phyloP scores from a whole-genome alignment of 2,888 invertebrate species.

The Bruchidius siliquastri region DNA sequence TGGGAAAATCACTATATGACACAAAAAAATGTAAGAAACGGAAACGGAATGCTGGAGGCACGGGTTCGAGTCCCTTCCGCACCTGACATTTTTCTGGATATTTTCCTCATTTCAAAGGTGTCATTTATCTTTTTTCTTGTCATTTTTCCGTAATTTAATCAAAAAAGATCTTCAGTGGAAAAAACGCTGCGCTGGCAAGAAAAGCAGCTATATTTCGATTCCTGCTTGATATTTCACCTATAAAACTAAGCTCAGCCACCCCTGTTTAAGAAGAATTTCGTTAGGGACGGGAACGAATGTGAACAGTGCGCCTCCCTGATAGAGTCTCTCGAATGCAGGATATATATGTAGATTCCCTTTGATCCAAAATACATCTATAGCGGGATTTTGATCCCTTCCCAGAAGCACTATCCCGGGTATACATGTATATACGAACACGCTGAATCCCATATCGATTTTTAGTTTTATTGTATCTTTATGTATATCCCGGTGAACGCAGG shows the following conservation, averaged over 20 bases:
- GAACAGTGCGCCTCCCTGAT: neutral
- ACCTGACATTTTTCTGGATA: too few relatives aligned
- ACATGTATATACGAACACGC: neutral
- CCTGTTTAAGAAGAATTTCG: neutral
- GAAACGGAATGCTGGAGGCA: too few relatives aligned
- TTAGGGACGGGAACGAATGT: neutral
- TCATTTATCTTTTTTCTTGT: too few relatives aligned
- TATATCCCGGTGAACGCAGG: neutral
- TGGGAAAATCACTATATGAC: too few relatives aligned
- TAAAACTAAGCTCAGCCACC: neutral
- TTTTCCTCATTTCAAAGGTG: too few relatives aligned
- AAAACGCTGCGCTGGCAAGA: too few relatives aligned
- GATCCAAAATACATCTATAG: conserved; percentile 4
- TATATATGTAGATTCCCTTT: conserved; percentile 5
- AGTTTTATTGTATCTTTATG: neutral
- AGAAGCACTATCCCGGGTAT: neutral
- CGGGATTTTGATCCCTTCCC: neutral
- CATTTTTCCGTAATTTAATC: too few relatives aligned
- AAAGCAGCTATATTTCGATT: too few relatives aligned
- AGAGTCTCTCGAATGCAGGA: neutral
- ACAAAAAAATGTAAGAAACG: too few relatives aligned
- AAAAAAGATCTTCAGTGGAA: too few relatives aligned
- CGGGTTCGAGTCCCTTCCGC: too few relatives aligned
- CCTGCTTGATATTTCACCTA: neutral
- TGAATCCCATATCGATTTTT: neutral